Evolutionary conservation across 1,140 invertebrate genomes (phyloP).

Genomic region (Trichomalopsis sarcophagae): DNA sequence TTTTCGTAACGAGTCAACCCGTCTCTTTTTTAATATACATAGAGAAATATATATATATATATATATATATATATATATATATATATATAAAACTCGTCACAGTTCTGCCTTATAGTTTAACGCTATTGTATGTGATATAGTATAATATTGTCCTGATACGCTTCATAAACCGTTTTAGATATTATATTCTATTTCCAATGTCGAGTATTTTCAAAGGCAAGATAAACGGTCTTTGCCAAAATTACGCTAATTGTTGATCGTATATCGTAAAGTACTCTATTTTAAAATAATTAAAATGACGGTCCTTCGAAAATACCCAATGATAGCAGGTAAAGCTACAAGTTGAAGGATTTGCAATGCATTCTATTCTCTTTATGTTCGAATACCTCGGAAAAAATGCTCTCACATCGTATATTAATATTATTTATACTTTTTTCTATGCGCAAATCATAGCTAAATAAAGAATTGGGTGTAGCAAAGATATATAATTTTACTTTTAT

Average conservation of each 20-base stretch:
- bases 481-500: conserved; percentile 19
- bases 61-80: no score
- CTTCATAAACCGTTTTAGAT: conserved; percentile 20
- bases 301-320: conserved; percentile 13
- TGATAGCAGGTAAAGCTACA: background rate
- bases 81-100: background rate
- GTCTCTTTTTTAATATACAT: conserved; percentile 11
- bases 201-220: conserved; percentile 21
- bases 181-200: background rate
- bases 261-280: no score
- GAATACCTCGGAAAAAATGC: background rate
- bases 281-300: background rate
- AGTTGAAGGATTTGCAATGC: background rate
- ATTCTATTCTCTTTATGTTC: background rate
- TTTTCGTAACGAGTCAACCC: background rate
- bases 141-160: conserved; percentile 41
- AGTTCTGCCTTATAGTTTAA: conserved; percentile 28
- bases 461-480: background rate
- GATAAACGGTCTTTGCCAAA: background rate
- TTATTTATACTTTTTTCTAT: background rate
- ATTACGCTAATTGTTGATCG: background rate
- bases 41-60: conserved; percentile 1
- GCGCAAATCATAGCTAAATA: conserved; percentile 2
- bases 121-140: conserved; percentile 10
- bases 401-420: no score